Evolutionary conservation across 2,797 vertebrate species (phyloP).

Genomic region (Xenentodon cancila): DNA sequence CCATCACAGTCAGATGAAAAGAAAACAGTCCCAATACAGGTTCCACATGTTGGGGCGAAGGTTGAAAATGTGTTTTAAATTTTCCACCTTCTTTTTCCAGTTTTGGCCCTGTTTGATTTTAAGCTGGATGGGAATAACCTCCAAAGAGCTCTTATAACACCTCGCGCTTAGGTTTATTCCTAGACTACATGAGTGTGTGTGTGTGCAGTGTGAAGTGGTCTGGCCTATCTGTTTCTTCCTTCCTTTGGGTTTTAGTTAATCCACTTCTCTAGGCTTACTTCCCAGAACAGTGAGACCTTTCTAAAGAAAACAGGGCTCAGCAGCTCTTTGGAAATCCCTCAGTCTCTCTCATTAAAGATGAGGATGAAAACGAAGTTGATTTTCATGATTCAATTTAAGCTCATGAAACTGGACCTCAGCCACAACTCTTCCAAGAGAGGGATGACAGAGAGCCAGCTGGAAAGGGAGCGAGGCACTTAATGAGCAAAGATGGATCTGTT

Average conservation of each 20-base stretch:
- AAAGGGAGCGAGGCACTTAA: conserved; percentile 9
- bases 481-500: conserved; percentile 37
- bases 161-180: conserved; percentile 56
- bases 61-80: conserved; percentile 79
- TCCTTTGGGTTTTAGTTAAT: conserved; percentile 79
- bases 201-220: conserved; percentile 44
- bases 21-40: conserved; percentile 72
- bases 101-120: conserved; percentile 63
- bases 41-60: conserved; percentile 73
- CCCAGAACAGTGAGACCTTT: conserved; percentile 77
- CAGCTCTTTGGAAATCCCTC: conserved; percentile 78
- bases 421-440: conserved; percentile 28
- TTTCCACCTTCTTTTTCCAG: conserved; percentile 53
- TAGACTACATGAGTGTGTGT: conserved; percentile 27
- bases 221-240: conserved; percentile 76
- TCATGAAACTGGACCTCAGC: conserved; percentile 73
- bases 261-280: conserved; percentile 78
- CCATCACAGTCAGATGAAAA: conserved; percentile 77
- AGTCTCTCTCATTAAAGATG: conserved; percentile 72
- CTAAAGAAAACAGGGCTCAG: conserved; percentile 80
- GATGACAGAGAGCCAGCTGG: conserved; percentile 47
- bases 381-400: conserved; percentile 82
- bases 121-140: conserved; percentile 67
- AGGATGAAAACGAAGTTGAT: conserved; percentile 75
- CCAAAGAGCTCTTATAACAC: conserved; percentile 66